Evolutionary conservation across 2,888 invertebrate species (phyloP), one percentile per base, ranked within the genome.

Genomic region (Seira sanloemensis): DNA sequence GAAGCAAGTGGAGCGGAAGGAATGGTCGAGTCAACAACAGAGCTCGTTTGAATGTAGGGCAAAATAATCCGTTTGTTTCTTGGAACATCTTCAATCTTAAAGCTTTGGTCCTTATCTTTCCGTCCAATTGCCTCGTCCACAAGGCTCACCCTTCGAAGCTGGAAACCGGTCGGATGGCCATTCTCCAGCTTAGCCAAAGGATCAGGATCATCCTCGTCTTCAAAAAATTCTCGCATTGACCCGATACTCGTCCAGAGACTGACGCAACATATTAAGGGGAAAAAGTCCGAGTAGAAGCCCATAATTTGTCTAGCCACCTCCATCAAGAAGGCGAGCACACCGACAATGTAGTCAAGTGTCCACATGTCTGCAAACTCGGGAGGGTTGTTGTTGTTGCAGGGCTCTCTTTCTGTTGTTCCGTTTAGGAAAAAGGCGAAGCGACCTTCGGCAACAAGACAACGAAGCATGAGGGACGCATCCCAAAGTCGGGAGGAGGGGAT

Each of bases 271-370:
- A 78, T 72, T 18, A 78, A 25, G 4, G 78, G 62, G 58, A 78
- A 78, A 16, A 78, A 78, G 37, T 78, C 78, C 1, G 78, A 65
- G 18, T 78, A 78, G 65, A 79, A 79, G n/a, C 79, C 79, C 23
- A 79, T 2, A 16, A 79, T 25, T 50, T 79, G 79, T 2, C 79
- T 50, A 5, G 79, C 19, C 2, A 26, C 66, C 67, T 79, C 79
- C 79, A 79, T 79, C n/a, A 79, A 46, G 25, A 79, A 73, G 4
- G 79, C 79, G 4, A 73, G 7, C 1, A 26, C 50, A 0, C 19
- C 72, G 0, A 79, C 25, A 26, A 79, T 16, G 4, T 0, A n/a
- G 25, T 79, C 79, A 9, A 79, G 26, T 1, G 27, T 12, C 9
- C 25, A 54, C 0, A 73, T 24, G 4, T 79, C 67, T 1, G 27